These are phyloP conservation scores for Gymnobelideus leadbeateri DNA, from an alignment of 2,113 vertebrate genomes.

Conservation along the genomic window DNA sequence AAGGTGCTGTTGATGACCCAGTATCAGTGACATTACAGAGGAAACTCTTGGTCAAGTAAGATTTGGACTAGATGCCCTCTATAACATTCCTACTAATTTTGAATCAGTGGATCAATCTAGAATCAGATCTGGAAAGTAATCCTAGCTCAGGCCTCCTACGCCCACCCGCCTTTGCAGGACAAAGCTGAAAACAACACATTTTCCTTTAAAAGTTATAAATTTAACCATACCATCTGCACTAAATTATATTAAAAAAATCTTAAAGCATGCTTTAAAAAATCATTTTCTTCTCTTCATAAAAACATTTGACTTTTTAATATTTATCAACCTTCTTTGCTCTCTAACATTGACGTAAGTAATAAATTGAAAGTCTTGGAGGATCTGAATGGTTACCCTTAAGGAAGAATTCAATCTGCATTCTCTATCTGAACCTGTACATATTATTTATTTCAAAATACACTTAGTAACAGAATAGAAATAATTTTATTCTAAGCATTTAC, in stretches of 20 bases:
- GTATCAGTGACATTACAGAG: not conserved
- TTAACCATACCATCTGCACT: not conserved
- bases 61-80: not conserved
- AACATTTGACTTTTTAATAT: not conserved
- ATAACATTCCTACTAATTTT: not conserved
- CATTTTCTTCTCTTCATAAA: not conserved
- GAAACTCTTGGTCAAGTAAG: no score
- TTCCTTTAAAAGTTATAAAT: not conserved
- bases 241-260: not conserved
- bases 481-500: not conserved
- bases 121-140: not conserved
- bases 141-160: not conserved
- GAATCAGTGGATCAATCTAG: not conserved
- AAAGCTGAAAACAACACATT: not conserved
- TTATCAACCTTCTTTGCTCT: not conserved
- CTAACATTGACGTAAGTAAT: not conserved
- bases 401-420: not conserved
- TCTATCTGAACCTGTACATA: not conserved
- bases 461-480: not conserved
- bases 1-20: not conserved
- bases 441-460: not conserved
- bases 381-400: not conserved
- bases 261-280: not conserved
- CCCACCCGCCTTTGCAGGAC: not conserved
- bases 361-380: not conserved